Evolutionary conservation across 2,113 vertebrate genomes (phyloP), one percentile per base, ranked within the genome.

Genomic region (Pipa parva): DNA sequence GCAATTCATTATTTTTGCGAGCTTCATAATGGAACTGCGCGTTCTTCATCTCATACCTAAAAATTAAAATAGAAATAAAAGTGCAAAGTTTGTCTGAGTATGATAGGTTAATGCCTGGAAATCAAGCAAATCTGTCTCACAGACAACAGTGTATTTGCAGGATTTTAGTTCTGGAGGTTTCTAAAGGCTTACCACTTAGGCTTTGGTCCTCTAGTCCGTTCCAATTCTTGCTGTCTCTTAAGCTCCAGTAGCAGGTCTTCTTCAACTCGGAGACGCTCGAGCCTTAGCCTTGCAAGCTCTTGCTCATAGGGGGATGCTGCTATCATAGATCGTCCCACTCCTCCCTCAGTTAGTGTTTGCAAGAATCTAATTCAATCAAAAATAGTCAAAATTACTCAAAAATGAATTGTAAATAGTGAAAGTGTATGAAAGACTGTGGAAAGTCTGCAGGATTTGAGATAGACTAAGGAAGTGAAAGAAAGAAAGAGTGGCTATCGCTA

Each of bases 1-100:
- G 28, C 7, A 67, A 17, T n/a, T 72, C 59, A 4, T 73, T 77
- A 27, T 77, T 77, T 58, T 77, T 77, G 36, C 60, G 71, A 21
- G 73, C 73, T 72, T 73, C 56, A 3, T 69, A 65, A 49, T 61
- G 74, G 55, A 62, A 73, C 39, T 22, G 24, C 0, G 67, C 74
- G 54, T 54, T 61, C 39, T 31, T 75, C 63, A 51, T 42, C 4
- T 8, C 49, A 1, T 42, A 59, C 63, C 63, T 74, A 50, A 22
- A 66, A 50, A 49, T 31, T 39, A 51, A 10, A 22, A 39, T 4
- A 42, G 17, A 6, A 1, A 2, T n/a, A n/a, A n/a, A 42, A 18
- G n/a, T 1, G 1, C 1, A 15, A 21, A 1, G 20, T 10, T 4
- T 9, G 39, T 17, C 15, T 18, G 13, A n/a, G 11, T 42, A 15